These are phyloP conservation scores for Nipponia nippon DNA, from an alignment of 2,113 vertebrate species.

Conservation along the genomic window DNA sequence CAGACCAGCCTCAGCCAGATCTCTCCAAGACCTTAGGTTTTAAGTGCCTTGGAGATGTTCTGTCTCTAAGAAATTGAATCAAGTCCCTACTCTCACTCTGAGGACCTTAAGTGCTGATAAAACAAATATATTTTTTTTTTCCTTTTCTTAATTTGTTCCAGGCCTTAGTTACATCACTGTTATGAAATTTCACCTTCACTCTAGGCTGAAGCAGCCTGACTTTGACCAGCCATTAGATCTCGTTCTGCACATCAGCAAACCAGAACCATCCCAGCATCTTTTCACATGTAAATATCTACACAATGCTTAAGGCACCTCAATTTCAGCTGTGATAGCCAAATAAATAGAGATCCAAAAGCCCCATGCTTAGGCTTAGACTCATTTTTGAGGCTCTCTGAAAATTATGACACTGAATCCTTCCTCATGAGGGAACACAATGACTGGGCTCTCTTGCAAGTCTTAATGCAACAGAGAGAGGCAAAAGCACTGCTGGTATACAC, in stretches of 20 bases:
- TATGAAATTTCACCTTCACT: background rate
- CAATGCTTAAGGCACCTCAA: background rate
- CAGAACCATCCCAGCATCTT: background rate
- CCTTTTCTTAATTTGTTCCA: background rate
- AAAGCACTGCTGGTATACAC: background rate
- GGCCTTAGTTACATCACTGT: background rate
- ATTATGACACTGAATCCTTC: background rate
- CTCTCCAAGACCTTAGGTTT: background rate
- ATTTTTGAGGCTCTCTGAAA: background rate
- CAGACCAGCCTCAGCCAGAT: background rate
- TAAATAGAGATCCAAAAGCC: background rate
- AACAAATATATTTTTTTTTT: background rate
- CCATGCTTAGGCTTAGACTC: background rate
- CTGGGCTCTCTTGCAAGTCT: background rate
- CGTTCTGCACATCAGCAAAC: background rate
- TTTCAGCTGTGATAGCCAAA: background rate
- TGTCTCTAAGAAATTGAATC: background rate
- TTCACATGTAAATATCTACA: background rate
- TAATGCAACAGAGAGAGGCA: background rate
- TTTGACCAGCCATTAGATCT: background rate
- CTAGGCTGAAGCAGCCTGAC: background rate
- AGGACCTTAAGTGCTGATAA: background rate
- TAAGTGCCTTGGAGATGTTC: background rate
- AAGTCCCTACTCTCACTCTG: background rate
- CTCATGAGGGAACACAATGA: background rate